Conservation (phyloP, 53 echinoderm and acorn worm species). For the Patiria pectinifera region DNA sequence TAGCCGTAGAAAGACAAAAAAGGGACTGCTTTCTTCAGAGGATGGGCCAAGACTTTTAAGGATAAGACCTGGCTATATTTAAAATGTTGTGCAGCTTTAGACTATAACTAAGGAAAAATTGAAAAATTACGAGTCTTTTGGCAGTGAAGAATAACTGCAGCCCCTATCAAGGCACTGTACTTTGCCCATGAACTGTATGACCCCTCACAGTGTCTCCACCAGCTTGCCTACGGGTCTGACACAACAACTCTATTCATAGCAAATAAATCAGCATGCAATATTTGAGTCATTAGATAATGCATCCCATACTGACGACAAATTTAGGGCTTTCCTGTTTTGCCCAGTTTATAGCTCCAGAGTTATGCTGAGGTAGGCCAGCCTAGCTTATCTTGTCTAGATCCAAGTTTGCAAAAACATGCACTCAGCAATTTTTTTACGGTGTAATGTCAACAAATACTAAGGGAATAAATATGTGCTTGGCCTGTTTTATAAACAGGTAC, state of each 20-base stretch:
- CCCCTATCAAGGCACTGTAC: background rate
- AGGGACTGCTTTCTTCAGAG: no score
- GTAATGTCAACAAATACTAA: background rate
- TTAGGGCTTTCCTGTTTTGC: conserved; percentile 60
- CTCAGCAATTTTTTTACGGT: background rate
- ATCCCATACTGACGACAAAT: conserved; percentile 43
- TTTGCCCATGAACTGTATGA: conserved; percentile 26
- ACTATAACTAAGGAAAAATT: no score
- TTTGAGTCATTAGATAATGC: conserved; percentile 54
- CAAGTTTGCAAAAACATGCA: background rate
- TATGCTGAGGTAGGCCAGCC: background rate
- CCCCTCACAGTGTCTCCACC: conserved; percentile 26
- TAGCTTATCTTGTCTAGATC: no score
- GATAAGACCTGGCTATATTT: no score
- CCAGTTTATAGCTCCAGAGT: background rate
- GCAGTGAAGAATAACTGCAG: background rate
- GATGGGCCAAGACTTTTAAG: no score
- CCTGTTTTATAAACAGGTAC: no score
- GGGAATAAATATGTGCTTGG: no score
- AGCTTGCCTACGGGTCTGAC: conserved; percentile 10
- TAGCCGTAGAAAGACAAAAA: no score
- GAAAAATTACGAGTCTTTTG: no score
- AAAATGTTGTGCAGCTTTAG: no score
- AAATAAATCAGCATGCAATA: conserved; percentile 21
- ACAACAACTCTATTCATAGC: conserved; percentile 63